Conservation (phyloP, 1,140 invertebrate species). For the Hyphantria cunea region DNA sequence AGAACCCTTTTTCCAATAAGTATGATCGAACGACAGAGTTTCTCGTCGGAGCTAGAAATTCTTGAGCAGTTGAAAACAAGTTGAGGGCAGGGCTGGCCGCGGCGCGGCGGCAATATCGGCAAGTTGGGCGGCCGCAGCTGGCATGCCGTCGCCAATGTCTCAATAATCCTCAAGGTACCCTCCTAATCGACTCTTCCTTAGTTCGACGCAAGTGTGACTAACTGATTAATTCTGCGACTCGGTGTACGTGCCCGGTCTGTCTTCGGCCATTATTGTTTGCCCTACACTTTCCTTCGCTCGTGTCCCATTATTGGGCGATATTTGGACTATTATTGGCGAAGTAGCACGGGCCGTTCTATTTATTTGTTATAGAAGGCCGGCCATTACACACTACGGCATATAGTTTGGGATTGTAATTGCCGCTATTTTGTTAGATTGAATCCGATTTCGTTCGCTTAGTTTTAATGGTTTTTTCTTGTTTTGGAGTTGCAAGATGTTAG, state of each 20-base stretch:
- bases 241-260: slow-evolving; percentile 64
- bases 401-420: slow-evolving; percentile 72
- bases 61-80: slow-evolving; percentile 74
- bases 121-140: slow-evolving; percentile 69
- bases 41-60: slow-evolving; percentile 57
- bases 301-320: slow-evolving; percentile 68
- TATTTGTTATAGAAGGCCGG: slow-evolving; percentile 64
- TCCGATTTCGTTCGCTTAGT: slow-evolving; percentile 55
- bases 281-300: slow-evolving; percentile 52
- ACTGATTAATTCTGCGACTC: slow-evolving; percentile 77
- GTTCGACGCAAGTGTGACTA: slow-evolving; percentile 77
- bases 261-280: slow-evolving; percentile 63
- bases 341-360: slow-evolving; percentile 51
- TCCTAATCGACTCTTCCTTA: slow-evolving; percentile 78
- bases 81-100: slow-evolving; percentile 55
- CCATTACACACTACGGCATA: slow-evolving; percentile 59
- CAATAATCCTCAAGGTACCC: slow-evolving; percentile 78
- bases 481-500: slow-evolving; percentile 33
- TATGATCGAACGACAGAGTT: slow-evolving; percentile 68
- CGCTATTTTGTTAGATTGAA: slow-evolving; percentile 71
- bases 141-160: slow-evolving; percentile 71
- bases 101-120: slow-evolving; percentile 65
- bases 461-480: slow-evolving; percentile 47
- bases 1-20: slow-evolving; percentile 63
- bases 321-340: slow-evolving; percentile 65